phyloP scores from a whole-genome alignment of 2,888 invertebrate species.

The Nymphalis c-album region DNA sequence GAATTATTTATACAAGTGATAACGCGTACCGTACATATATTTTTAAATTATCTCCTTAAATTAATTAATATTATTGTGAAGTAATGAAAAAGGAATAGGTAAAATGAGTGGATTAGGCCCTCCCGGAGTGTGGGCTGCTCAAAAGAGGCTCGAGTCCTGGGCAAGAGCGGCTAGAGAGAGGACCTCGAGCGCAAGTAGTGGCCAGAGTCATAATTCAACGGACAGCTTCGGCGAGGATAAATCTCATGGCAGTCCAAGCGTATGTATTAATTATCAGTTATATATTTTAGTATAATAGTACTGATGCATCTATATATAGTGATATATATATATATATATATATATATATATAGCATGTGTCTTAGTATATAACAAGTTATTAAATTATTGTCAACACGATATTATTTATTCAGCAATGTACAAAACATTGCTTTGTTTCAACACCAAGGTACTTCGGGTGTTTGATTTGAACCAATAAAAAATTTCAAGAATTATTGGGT shows the following conservation, averaged over 20 bases:
- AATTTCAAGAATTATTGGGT: too few species aligned
- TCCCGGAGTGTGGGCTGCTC: constrained; percentile 88
- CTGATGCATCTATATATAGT: neutral
- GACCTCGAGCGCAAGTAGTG: constrained; percentile 79
- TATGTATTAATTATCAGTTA: constrained; percentile 49
- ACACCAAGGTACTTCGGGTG: too few species aligned
- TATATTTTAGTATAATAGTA: neutral
- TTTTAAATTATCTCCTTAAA: neutral
- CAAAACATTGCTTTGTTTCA: too few species aligned
- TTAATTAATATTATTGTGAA: constrained; percentile 26
- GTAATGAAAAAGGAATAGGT: constrained; percentile 40
- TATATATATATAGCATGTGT: too few species aligned
- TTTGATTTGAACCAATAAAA: too few species aligned
- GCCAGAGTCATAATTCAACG: constrained; percentile 80
- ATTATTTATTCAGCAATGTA: too few species aligned
- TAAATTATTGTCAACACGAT: too few species aligned
- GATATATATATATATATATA: too few species aligned
- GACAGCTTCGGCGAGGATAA: constrained; percentile 78
- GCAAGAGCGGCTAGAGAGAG: constrained; percentile 87
- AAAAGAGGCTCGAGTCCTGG: constrained; percentile 89
- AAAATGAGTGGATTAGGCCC: constrained; percentile 86
- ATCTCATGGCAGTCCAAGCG: constrained; percentile 71
- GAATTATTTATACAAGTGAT: constrained; percentile 19
- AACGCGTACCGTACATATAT: neutral
- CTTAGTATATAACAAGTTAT: too few species aligned